phyloP scores from a whole-genome alignment of 2,888 invertebrate genomes.

The Venustoraphidia nigricollis region DNA sequence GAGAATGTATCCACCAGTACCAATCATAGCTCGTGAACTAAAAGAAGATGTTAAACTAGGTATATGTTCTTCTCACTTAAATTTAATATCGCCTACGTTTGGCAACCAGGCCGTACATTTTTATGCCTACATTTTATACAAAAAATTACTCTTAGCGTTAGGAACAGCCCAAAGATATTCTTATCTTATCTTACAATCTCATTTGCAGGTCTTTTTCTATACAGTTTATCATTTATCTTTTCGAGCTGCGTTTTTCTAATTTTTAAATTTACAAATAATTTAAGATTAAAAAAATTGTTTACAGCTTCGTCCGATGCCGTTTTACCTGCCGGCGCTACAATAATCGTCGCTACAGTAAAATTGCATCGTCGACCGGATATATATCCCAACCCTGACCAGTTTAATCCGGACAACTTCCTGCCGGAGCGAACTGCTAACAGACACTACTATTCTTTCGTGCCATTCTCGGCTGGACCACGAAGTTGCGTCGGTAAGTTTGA shows the following conservation, averaged over 20 bases:
- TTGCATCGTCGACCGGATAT: conserved; percentile 50
- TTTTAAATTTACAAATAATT: no score
- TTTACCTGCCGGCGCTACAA: conserved; percentile 56
- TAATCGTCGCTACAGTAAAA: conserved; percentile 48
- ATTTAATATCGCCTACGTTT: no score
- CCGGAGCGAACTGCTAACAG: conserved; percentile 58
- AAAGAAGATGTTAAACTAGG: conserved; percentile 53
- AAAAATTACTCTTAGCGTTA: no score
- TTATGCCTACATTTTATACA: no score
- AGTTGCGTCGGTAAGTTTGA: conserved; percentile 48
- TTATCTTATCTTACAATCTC: no score
- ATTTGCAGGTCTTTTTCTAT: no score
- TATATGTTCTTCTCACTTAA: conserved; percentile 15
- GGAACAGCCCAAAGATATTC: no score
- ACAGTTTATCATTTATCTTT: no score
- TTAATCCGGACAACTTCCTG: conserved; percentile 66
- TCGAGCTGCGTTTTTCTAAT: no score
- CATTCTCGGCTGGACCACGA: conserved; percentile 67
- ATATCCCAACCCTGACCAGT: conserved; percentile 53
- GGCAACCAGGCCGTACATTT: no score
- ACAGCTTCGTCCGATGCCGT: conserved; percentile 44
- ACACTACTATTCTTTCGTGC: conserved; percentile 66
- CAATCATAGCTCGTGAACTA: conserved; percentile 56
- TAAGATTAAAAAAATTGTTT: no score
- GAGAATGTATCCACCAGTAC: conserved; percentile 67